Conservation (phyloP, 2,797 vertebrate genomes). For the Lycodopsis pacificus region DNA sequence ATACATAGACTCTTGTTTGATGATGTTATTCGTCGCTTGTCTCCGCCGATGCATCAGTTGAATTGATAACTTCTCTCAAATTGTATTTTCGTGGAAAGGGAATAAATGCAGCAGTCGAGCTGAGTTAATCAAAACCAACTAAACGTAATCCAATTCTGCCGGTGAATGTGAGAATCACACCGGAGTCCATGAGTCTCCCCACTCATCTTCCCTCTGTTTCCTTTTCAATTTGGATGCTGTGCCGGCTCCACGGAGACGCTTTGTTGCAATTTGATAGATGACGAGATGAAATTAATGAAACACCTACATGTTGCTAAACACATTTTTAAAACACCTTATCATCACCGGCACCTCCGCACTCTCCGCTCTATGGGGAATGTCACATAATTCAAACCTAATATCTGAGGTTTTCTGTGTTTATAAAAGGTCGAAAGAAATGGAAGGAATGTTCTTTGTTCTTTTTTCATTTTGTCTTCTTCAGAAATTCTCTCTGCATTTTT, state of each 20-base stretch:
- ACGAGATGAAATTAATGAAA: background rate
- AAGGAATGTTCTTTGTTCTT: background rate
- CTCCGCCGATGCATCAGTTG: background rate
- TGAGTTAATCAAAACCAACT: constrained; percentile 6
- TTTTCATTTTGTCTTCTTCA: background rate
- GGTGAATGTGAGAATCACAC: background rate
- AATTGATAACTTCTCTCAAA: constrained; percentile 11
- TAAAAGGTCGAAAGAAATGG: background rate
- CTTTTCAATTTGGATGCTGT: background rate
- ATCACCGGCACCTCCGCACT: background rate
- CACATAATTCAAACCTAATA: background rate
- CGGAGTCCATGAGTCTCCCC: background rate
- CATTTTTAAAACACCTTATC: background rate
- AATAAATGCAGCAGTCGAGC: background rate
- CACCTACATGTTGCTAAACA: background rate
- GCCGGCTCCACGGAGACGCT: background rate
- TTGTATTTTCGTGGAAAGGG: background rate
- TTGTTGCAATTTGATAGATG: background rate
- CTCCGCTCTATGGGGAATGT: background rate
- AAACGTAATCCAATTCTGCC: background rate
- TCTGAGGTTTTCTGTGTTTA: background rate
- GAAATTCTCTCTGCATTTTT: background rate
- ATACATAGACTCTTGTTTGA: background rate
- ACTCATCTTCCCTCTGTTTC: background rate
- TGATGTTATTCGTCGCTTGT: background rate